Conservation (phyloP, 37 sponge, comb jelly and placozoan species). For the Theonella swinhoei region DNA sequence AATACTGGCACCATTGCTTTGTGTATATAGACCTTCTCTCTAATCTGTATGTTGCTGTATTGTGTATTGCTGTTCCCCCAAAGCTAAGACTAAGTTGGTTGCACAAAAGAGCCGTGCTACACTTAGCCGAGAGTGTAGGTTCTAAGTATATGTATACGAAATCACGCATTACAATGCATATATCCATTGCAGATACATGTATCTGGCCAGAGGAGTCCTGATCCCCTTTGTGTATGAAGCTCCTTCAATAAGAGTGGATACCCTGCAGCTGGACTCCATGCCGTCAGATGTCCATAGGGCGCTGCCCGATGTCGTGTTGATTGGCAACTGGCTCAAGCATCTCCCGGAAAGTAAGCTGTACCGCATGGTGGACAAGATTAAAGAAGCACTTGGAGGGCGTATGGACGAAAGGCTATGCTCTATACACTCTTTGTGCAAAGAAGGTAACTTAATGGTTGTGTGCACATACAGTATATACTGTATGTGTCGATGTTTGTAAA, state of each 20-base stretch:
- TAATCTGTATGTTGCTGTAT: no score
- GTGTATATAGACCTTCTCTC: no score
- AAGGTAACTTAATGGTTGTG: background rate
- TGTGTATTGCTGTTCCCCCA: no score
- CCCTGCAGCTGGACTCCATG: background rate
- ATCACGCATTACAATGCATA: no score
- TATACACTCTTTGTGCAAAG: background rate
- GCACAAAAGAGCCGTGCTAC: no score
- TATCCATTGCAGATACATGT: constrained; percentile 16
- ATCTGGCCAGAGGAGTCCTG: constrained; percentile 11
- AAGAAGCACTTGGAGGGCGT: background rate
- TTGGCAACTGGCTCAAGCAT: background rate
- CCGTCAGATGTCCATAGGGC: background rate
- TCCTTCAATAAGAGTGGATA: background rate
- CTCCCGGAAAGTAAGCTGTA: background rate
- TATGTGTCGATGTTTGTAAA: background rate
- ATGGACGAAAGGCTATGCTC: constrained; percentile 22
- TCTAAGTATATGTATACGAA: no score
- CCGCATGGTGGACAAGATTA: background rate
- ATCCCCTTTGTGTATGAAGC: constrained; percentile 7
- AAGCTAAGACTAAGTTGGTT: no score
- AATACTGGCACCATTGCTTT: no score
- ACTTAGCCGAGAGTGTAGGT: background rate
- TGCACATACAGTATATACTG: no score
- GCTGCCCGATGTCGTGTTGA: background rate